Conservation (phyloP, 2,888 invertebrate genomes). For the Frankliniella fusca region DNA sequence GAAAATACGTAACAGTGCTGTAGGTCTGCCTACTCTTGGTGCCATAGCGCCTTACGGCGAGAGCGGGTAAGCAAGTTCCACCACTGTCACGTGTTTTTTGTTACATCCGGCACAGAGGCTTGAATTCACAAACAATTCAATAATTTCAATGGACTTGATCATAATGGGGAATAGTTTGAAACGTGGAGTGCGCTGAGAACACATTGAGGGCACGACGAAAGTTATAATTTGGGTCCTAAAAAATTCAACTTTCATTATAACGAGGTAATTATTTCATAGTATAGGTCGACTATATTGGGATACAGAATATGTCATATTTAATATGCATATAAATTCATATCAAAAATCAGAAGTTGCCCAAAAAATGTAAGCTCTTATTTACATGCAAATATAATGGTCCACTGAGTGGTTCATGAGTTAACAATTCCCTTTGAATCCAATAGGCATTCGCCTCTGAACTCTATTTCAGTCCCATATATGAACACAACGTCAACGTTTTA, state of each 20-base stretch:
- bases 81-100: no score
- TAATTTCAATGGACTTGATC: neutral
- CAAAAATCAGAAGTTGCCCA: neutral
- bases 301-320: slow-evolving; percentile 9
- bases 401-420: slow-evolving; percentile 2
- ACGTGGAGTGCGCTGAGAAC: neutral
- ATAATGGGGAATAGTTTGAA: no score
- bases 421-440: neutral
- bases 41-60: no score
- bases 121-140: neutral
- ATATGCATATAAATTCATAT: slow-evolving; percentile 11
- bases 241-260: no score
- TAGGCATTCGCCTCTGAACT: neutral
- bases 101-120: neutral
- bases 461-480: slow-evolving; percentile 19
- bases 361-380: slow-evolving; percentile 6
- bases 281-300: neutral
- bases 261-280: neutral
- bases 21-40: no score
- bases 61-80: neutral
- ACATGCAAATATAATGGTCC: slow-evolving; percentile 1
- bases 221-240: neutral
- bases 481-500: slow-evolving; percentile 20
- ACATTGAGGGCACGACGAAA: neutral
- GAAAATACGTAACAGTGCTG: no score